These are phyloP conservation scores for Apocheima hispidaria DNA, from an alignment of 2,888 invertebrate species.

Conservation along the genomic window DNA sequence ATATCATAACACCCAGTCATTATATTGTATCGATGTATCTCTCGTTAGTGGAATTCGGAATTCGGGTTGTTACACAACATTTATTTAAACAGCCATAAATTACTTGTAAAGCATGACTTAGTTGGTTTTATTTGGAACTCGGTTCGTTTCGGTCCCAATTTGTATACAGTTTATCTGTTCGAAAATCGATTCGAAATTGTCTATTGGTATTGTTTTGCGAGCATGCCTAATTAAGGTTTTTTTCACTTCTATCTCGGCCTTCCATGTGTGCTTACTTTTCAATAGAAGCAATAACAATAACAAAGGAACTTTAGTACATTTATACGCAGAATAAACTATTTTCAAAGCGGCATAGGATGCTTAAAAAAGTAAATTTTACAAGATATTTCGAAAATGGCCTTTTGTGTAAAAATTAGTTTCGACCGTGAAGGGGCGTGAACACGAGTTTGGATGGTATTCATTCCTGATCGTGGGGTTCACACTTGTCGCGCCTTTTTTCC, in stretches of 20 bases:
- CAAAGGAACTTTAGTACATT: not conserved
- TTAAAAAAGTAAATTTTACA: not conserved
- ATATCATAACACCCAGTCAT: slow-evolving; percentile 27
- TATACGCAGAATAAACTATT: not conserved
- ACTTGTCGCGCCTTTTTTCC: too few relatives aligned
- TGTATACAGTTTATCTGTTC: too few relatives aligned
- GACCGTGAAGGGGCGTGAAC: too few relatives aligned
- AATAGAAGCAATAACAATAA: not conserved
- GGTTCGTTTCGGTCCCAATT: not conserved
- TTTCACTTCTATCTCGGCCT: not conserved
- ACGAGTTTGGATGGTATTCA: too few relatives aligned
- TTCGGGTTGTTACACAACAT: slow-evolving; percentile 11
- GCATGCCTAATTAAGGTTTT: not conserved
- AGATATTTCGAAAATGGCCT: too few relatives aligned
- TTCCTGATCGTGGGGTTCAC: too few relatives aligned
- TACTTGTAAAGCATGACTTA: slow-evolving; percentile 8
- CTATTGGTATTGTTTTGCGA: not conserved
- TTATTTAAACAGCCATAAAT: slow-evolving; percentile 20
- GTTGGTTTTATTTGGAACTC: not conserved
- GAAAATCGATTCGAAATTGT: not conserved
- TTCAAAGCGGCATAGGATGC: not conserved
- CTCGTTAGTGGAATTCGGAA: slow-evolving; percentile 7
- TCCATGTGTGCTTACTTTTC: not conserved
- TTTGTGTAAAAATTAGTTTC: too few relatives aligned
- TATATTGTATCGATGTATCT: slow-evolving; percentile 15